Evolutionary conservation across 2,888 invertebrate species (phyloP).

Genomic region (Cheilosia soror): DNA sequence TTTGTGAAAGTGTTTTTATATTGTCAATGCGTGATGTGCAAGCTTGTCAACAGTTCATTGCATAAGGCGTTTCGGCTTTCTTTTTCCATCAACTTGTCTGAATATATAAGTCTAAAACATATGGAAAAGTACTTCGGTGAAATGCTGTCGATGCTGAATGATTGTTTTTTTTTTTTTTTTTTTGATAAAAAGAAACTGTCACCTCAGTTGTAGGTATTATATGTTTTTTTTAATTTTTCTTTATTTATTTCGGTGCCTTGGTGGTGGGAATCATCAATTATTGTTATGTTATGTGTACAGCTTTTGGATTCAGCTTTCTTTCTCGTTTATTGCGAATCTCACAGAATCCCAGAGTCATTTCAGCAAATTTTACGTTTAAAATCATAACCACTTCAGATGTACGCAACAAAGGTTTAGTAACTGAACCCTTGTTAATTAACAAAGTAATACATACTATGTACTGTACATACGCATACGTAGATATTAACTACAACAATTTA

Average conservation of each 20-base stretch:
- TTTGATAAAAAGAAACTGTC: slow-evolving; percentile 7
- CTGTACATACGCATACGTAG: no score
- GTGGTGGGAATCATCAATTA: neutral
- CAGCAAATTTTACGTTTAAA: no score
- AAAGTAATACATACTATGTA: no score
- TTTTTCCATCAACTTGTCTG: neutral
- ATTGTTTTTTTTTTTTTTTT: slow-evolving; percentile 37
- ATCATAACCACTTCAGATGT: no score
- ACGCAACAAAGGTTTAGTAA: no score
- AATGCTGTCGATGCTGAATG: slow-evolving; percentile 35
- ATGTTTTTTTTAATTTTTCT: neutral
- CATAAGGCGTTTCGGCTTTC: neutral
- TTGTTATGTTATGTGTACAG: no score
- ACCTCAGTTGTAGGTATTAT: no score
- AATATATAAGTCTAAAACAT: neutral
- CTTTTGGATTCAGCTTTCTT: no score
- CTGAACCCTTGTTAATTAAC: no score
- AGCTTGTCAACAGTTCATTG: slow-evolving; percentile 35
- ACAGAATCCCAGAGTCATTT: no score
- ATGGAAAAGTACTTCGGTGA: slow-evolving; percentile 1
- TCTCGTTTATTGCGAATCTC: no score
- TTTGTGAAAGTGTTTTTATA: slow-evolving; percentile 5
- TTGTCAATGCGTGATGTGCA: slow-evolving; percentile 31
- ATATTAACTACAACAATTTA: no score
- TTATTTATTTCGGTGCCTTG: neutral